Evolutionary conservation across 2,888 invertebrate genomes (phyloP).

Genomic region (Cephus sareptanus): DNA sequence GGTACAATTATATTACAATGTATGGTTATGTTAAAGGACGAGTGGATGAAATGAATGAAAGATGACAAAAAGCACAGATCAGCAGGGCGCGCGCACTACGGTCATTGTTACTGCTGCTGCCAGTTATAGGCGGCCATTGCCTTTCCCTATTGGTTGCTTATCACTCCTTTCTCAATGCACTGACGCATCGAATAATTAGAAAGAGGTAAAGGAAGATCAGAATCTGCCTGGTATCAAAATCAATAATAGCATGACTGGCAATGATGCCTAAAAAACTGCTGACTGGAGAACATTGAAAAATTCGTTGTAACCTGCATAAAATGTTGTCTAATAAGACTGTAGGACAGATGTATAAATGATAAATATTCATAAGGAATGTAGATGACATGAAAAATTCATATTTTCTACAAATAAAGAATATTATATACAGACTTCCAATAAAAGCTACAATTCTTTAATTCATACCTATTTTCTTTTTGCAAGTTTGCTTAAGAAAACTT

Average conservation of each 20-base stretch:
- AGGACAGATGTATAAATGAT: background rate
- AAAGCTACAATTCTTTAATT: background rate
- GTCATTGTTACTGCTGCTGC: background rate
- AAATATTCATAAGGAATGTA: background rate
- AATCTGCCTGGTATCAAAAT: background rate
- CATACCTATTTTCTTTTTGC: background rate
- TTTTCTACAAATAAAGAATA: background rate
- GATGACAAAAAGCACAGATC: background rate
- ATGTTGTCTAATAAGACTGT: background rate
- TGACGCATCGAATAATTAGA: background rate
- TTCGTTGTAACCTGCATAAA: background rate
- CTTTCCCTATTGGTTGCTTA: background rate
- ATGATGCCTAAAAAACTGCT: background rate
- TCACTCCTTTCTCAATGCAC: background rate
- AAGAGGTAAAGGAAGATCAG: background rate
- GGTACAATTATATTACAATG: background rate
- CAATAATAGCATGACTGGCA: background rate
- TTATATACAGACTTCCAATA: background rate
- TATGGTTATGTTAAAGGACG: background rate
- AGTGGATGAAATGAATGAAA: background rate
- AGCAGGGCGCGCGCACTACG: background rate
- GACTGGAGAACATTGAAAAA: background rate
- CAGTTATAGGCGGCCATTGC: background rate
- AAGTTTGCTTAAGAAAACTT: background rate
- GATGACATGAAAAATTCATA: background rate